phyloP scores from a whole-genome alignment of 2,797 vertebrate genomes.

The Takifugu ocellatus region DNA sequence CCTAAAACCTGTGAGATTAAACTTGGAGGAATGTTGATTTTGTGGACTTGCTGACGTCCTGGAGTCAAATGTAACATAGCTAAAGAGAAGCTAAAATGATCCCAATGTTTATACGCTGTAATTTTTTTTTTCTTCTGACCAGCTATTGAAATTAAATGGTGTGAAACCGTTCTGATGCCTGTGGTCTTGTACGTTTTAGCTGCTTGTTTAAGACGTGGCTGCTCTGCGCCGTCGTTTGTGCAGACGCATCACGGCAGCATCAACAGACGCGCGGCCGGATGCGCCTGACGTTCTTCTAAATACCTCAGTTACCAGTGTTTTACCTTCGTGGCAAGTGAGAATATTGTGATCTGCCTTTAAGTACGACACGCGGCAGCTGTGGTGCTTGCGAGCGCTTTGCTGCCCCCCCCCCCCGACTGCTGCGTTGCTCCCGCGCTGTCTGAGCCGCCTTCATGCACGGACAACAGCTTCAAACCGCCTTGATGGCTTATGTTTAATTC shows the following conservation, averaged over 20 bases:
- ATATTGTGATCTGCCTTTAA: background rate
- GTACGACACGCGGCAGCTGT: background rate
- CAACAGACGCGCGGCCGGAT: too few species aligned
- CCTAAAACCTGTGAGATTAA: background rate
- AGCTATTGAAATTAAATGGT: conserved; percentile 58
- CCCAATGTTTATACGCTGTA: conserved; percentile 63
- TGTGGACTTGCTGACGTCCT: conserved; percentile 5
- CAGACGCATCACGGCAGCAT: too few species aligned
- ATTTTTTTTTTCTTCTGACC: conserved; percentile 52
- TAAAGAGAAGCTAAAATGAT: conserved; percentile 27
- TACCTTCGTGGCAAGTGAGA: too few species aligned
- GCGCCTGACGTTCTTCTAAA: too few species aligned
- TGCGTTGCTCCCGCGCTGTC: background rate
- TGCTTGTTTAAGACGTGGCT: too few species aligned
- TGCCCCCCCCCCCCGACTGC: background rate
- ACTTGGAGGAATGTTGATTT: conserved; percentile 10
- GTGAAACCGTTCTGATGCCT: conserved; percentile 15
- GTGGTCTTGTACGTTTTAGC: background rate
- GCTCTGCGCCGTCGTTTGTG: too few species aligned
- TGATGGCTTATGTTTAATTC: conserved; percentile 59
- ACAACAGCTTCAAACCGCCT: conserved; percentile 35
- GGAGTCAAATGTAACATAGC: conserved; percentile 52
- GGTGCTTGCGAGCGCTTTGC: background rate
- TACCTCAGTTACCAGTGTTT: too few species aligned
- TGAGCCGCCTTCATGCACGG: conserved; percentile 35